phyloP scores from a whole-genome alignment of 2,113 vertebrate genomes.

The Sceloporus undulatus region DNA sequence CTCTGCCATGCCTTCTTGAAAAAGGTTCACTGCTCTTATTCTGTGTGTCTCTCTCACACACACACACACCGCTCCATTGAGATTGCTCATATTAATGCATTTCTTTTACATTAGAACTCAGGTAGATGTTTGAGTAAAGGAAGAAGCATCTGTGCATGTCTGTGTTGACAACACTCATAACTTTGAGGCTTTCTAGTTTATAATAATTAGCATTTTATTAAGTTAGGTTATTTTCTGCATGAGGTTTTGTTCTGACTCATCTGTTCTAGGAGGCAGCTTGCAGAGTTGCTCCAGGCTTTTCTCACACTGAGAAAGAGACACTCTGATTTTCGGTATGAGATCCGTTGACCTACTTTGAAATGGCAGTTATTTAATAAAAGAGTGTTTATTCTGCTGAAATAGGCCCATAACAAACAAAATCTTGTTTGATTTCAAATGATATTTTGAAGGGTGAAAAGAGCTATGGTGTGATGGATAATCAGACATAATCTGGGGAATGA shows the following conservation, averaged over 20 bases:
- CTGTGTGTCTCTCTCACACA: too few relatives aligned
- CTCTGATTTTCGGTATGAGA: constrained; percentile 22
- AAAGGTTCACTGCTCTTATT: neutral
- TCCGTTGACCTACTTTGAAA: constrained; percentile 46
- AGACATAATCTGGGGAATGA: neutral
- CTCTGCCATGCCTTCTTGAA: too few relatives aligned
- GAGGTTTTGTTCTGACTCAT: constrained; percentile 53
- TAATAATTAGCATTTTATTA: neutral
- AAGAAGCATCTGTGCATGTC: neutral
- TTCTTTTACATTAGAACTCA: neutral
- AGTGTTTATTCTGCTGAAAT: neutral
- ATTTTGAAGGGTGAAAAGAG: constrained; percentile 11
- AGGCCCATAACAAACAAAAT: neutral
- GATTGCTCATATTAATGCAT: neutral
- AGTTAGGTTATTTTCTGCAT: constrained; percentile 19
- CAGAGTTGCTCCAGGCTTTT: constrained; percentile 50
- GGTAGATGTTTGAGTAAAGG: neutral
- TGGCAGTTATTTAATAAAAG: neutral
- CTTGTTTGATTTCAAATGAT: neutral
- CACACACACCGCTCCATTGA: neutral
- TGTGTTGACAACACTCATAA: neutral
- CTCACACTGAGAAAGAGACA: neutral
- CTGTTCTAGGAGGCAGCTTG: constrained; percentile 10
- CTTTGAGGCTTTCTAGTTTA: constrained; percentile 29
- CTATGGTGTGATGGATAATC: too few relatives aligned